Base-by-base conservation (phyloP, 2,113 vertebrate species). In the Caranx ignobilis region DNA sequence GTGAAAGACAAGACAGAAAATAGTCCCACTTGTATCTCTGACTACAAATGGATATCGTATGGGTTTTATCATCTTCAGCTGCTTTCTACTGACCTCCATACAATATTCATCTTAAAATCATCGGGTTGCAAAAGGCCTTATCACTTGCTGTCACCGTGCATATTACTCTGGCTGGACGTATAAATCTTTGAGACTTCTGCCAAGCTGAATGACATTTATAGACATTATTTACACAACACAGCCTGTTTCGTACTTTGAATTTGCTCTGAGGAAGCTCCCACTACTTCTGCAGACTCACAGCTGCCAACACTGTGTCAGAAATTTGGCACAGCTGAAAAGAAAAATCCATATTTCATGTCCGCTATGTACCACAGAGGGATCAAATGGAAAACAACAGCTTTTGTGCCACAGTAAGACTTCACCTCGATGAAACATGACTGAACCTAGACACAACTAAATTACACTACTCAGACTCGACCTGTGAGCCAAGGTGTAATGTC, bases 1-100 rank as follows among this genome's bases (percentile, higher is more conserved):
- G 48, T 50, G 48, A 19, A 8, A 50, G 19, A 50, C 19, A 50
- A 50, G 18, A 50, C 18, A 16, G 57, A 70, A 62, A 77, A 77
- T 31, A 60, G 50, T 68, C 12, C 21, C 9, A 32, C 72, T 41
- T 47, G 47, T 13, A 6, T 41, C 41, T 13, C 8, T 54, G 52
- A 61, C 18, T 50, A n/a, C 54, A 5, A 2, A 12, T 32, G n/a
- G 31, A 16, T 18, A 15, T 43, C 9, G 5, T 45, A 37, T 37
- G 37, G 0, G 12, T 37, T 52, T 48, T 21, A 35, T 8, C 12
- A 21, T n/a, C 37, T 72, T 50, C 1, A 37, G 0, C 18, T 52
- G 35, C 11, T 34, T 68, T 52, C 31, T 35, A 35, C 31, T 67
- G 41, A 76, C 19, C 2, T 35, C 16, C 21, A 35, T 4, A 31